Evolutionary conservation across 2,113 vertebrate genomes (phyloP), one percentile per base, ranked within the genome.

Genomic region (Chelonoidis abingdonii): DNA sequence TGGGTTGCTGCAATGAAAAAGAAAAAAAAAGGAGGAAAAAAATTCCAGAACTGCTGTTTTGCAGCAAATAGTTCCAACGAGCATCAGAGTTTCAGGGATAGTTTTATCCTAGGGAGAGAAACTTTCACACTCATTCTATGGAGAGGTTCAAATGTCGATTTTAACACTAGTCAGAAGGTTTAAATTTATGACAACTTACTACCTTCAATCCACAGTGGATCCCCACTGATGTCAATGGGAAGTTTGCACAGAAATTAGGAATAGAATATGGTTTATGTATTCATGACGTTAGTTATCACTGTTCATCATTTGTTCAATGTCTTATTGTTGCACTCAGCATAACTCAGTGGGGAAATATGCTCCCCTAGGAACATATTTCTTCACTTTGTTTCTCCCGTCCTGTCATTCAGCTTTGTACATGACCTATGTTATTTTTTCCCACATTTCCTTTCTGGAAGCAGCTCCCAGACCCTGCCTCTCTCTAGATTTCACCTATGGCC

Each of bases 111-210:
- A 5, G 24, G 19, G 5, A 93, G 52, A 93, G 29, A 81, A 56
- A 85, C 69, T 81, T 86, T 80, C 53, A 53, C 90, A 92, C 41
- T 82, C 49, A 86, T 2, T 92, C 52, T 38, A 24, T 49, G 93
- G 27, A 75, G 24, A 57, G 72, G 54, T 44, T 49, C 35, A 81
- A 31, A 69, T 88, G 81, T 47, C 79, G 4, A 17, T 29, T 41
- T 82, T 78, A 54, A 87, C 56, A 31, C 89, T 13, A 29, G 8
- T 5, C 86, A 29, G 24, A 4, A 21, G 83, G 53, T 10, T 54
- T 35, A 65, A 29, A 56, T 0, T 81, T 29, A 11, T 54, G 62
- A 90, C 56, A 93, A 56, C 16, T 76, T 62, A 84, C 31, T 80
- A 52, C 3, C 25, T 21, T 54, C 59, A 24, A 24, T n/a, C 27